Conservation (phyloP, 2,888 invertebrate species). For the Cyrtodaria siliqua region DNA sequence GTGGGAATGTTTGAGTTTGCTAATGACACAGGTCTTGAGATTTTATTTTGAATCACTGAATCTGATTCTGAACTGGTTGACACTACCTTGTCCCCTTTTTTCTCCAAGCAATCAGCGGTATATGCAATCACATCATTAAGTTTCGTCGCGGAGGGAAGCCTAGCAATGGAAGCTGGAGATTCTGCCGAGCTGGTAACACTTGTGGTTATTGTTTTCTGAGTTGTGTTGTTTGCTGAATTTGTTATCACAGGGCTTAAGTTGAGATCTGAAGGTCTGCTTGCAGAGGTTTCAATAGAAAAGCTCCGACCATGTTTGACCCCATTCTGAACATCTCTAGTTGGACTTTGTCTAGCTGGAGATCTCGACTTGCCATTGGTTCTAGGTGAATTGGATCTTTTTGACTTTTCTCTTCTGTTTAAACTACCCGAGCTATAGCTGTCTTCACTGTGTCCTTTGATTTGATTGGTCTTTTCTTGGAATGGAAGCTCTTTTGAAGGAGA, state of each 20-base stretch:
- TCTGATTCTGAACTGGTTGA: too few relatives aligned
- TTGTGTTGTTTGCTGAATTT: too few relatives aligned
- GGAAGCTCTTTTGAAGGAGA: background rate
- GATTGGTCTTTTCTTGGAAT: background rate
- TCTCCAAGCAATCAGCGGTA: conserved; percentile 62
- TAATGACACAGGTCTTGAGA: too few relatives aligned
- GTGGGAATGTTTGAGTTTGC: too few relatives aligned
- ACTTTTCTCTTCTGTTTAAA: conserved; percentile 35
- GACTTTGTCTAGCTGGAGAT: conserved; percentile 24
- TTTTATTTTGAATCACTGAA: too few relatives aligned
- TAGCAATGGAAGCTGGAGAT: conserved; percentile 1
- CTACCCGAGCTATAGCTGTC: conserved; percentile 21
- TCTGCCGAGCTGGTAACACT: background rate
- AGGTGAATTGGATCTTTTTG: conserved; percentile 37
- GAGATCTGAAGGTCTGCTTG: conserved; percentile 43
- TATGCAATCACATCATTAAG: conserved; percentile 59
- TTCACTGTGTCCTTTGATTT: background rate
- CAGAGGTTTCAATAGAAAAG: conserved; percentile 31
- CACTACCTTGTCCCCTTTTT: too few relatives aligned
- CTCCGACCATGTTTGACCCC: conserved; percentile 11
- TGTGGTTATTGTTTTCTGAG: too few relatives aligned
- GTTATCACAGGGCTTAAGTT: too few relatives aligned
- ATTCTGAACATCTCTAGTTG: conserved; percentile 5
- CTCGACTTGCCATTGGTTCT: conserved; percentile 6
- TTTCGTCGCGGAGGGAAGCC: conserved; percentile 40